Evolutionary conservation across 2,113 vertebrate genomes (phyloP).

Genomic region (Ia io): DNA sequence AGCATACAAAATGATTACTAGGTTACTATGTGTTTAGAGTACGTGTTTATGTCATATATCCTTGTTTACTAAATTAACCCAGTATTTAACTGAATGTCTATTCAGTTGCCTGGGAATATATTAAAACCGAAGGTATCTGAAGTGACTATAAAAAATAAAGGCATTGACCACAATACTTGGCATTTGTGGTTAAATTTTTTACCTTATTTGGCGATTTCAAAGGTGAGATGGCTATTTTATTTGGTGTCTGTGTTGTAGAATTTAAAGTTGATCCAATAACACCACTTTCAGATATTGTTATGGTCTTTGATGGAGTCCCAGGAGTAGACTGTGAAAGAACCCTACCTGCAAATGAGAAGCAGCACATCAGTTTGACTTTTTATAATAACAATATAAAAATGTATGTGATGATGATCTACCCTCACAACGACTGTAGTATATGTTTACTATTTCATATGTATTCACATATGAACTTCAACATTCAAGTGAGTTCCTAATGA

Average conservation of each 20-base stretch:
- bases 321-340: constrained; percentile 92
- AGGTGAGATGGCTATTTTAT: constrained; percentile 98
- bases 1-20: constrained; percentile 29
- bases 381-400: not conserved
- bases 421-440: not conserved
- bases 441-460: not conserved
- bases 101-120: not conserved
- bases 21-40: constrained; percentile 7
- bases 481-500: not conserved
- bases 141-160: constrained; percentile 47
- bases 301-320: constrained; percentile 90
- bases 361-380: constrained; percentile 67
- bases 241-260: constrained; percentile 88
- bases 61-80: constrained; percentile 19
- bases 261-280: constrained; percentile 87
- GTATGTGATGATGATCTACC: not conserved
- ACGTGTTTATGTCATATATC: not conserved
- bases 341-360: constrained; percentile 85
- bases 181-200: constrained; percentile 62
- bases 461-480: not conserved
- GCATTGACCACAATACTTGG: constrained; percentile 26
- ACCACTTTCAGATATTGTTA: constrained; percentile 90
- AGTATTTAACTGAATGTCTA: not conserved
- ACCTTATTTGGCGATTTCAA: constrained; percentile 99
- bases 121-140: not conserved